Percentiles rank a stretch among this genome's conserved stretches.
Conservation (phyloP, 2,797 vertebrate genomes). For the Dendrocincla fuliginosa region DNA sequence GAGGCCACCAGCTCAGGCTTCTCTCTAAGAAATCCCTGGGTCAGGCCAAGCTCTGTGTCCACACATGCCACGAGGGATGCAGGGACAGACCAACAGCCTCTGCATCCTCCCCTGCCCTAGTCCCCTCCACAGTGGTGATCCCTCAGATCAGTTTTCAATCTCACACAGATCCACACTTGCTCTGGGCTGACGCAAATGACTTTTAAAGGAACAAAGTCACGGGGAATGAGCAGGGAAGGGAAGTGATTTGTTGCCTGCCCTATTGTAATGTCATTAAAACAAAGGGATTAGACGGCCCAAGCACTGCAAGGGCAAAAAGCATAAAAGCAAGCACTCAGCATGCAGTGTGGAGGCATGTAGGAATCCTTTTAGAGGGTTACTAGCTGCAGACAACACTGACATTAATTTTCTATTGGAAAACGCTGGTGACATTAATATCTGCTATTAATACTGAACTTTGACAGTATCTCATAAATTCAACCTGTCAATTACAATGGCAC, state of each 20-base stretch:
- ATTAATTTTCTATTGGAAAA: slow-evolving; percentile 63
- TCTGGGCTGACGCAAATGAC: not conserved
- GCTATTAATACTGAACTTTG: slow-evolving; percentile 68
- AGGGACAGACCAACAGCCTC: not conserved
- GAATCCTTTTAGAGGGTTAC: slow-evolving; percentile 39
- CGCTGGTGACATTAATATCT: slow-evolving; percentile 69
- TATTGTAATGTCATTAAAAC: slow-evolving; percentile 24
- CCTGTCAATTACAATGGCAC: slow-evolving; percentile 66
- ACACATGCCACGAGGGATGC: fast-evolving
- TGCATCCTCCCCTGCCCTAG: not conserved
- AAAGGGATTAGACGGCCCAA: not conserved
- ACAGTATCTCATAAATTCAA: slow-evolving; percentile 69
- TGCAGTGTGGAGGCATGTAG: not conserved
- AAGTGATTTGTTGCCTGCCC: not conserved
- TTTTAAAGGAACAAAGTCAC: not conserved
- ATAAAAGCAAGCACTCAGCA: slow-evolving; percentile 20
- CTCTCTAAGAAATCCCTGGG: not conserved
- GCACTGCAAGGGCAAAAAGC: slow-evolving; percentile 13
- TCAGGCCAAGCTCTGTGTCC: not conserved
- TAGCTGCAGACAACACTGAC: slow-evolving; percentile 31
- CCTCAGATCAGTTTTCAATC: not conserved
- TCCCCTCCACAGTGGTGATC: not conserved
- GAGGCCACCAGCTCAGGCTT: not conserved
- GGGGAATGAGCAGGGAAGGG: not conserved
- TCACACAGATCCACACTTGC: not conserved